These are phyloP conservation scores for Hydraecia micacea DNA, from an alignment of 2,888 invertebrate species.

Conservation along the genomic window DNA sequence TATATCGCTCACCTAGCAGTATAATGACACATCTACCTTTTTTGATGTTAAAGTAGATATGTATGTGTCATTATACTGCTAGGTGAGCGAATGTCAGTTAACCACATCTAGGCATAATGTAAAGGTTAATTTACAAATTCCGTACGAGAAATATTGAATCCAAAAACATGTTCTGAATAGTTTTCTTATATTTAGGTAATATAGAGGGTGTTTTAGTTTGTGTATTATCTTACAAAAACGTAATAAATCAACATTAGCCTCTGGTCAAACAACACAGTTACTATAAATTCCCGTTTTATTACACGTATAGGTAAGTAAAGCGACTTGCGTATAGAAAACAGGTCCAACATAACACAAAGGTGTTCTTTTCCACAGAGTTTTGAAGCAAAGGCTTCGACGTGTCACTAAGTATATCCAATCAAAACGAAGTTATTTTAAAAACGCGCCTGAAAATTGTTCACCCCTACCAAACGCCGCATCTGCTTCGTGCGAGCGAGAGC, in stretches of 20 bases:
- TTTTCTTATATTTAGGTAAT: background rate
- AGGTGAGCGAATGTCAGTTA: no score
- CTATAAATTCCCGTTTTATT: background rate
- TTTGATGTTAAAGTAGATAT: no score
- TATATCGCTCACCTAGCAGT: no score
- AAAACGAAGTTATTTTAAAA: constrained; percentile 67
- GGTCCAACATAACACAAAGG: background rate
- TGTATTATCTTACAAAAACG: background rate
- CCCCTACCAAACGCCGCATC: constrained; percentile 66
- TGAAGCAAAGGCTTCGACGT: constrained; percentile 38
- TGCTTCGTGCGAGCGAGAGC: constrained; percentile 70
- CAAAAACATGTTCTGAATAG: background rate
- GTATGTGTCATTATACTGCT: no score
- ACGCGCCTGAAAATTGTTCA: constrained; percentile 59
- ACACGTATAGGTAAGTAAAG: background rate
- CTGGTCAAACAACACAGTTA: background rate
- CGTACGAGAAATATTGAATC: background rate
- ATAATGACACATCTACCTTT: no score
- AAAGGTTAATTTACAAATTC: background rate
- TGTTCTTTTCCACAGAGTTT: constrained; percentile 24
- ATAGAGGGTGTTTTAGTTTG: background rate
- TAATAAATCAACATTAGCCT: background rate
- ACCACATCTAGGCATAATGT: background rate
- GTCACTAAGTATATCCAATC: constrained; percentile 48
- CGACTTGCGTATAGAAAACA: constrained; percentile 2